Percentiles rank a stretch among this genome's conserved stretches.
These are phyloP conservation scores for Gnatocerus cornutus DNA, from an alignment of 2,888 invertebrate genomes.

Conservation along the genomic window DNA sequence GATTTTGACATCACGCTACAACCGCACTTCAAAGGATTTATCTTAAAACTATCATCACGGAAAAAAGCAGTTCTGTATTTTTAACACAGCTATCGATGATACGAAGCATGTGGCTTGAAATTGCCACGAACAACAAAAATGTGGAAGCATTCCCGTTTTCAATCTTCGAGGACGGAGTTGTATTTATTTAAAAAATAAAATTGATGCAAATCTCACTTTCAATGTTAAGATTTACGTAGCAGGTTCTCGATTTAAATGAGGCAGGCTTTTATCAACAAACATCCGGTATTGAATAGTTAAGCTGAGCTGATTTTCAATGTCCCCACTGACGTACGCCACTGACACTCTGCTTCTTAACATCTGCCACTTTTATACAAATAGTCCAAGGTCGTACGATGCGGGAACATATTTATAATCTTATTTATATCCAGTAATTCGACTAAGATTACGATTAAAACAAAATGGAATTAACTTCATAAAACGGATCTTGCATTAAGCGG, in stretches of 20 bases:
- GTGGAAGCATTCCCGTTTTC: slow-evolving; percentile 32
- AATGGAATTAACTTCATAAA: not conserved
- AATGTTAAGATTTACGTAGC: slow-evolving; percentile 61
- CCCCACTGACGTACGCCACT: slow-evolving; percentile 47
- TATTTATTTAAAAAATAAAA: slow-evolving; percentile 53
- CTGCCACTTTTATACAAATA: slow-evolving; percentile 16
- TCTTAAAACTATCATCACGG: slow-evolving; percentile 34
- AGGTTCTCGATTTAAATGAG: slow-evolving; percentile 59
- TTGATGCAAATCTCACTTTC: slow-evolving; percentile 62
- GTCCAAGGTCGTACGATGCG: slow-evolving; percentile 23
- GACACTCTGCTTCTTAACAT: slow-evolving; percentile 36
- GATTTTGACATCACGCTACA: slow-evolving; percentile 21
- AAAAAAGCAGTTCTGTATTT: slow-evolving; percentile 19
- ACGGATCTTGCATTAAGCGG: slow-evolving; percentile 17
- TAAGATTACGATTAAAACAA: not conserved
- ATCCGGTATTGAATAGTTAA: slow-evolving; percentile 58
- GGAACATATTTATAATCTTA: not conserved
- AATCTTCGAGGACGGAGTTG: slow-evolving; percentile 6
- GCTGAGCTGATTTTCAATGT: slow-evolving; percentile 37
- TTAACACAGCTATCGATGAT: slow-evolving; percentile 29
- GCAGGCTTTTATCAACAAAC: slow-evolving; percentile 55
- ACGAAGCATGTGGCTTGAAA: slow-evolving; percentile 32
- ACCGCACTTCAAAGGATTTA: slow-evolving; percentile 23
- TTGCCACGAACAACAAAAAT: slow-evolving; percentile 29
- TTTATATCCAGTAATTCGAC: not conserved